Evolutionary conservation across 1,140 invertebrate species (phyloP).

Genomic region (Proctacanthus coquilletti): DNA sequence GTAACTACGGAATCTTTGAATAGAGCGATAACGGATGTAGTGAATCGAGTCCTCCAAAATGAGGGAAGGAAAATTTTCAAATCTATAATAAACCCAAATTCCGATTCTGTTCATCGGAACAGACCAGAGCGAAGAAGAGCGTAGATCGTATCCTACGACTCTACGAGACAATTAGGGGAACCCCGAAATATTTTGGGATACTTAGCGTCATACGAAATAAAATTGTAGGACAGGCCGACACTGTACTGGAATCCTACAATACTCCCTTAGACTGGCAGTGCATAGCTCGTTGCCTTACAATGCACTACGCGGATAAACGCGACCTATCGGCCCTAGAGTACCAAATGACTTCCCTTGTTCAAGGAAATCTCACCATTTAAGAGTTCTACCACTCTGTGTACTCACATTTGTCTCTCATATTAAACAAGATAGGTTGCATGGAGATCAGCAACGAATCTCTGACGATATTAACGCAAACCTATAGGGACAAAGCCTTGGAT

Average conservation of each 20-base stretch:
- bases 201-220: slow-evolving; percentile 3
- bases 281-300: neutral
- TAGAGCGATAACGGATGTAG: too few species aligned
- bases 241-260: slow-evolving; percentile 1
- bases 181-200: slow-evolving; percentile 5
- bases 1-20: too few species aligned
- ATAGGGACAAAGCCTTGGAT: slow-evolving; percentile 7
- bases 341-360: neutral
- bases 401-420: neutral
- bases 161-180: neutral
- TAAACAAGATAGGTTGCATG: neutral
- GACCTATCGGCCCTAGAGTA: slow-evolving; percentile 3
- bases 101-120: too few species aligned
- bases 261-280: neutral
- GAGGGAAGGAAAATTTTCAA: too few species aligned
- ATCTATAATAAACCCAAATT: too few species aligned
- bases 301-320: slow-evolving; percentile 6
- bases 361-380: neutral
- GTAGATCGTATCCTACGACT: slow-evolving; percentile 3
- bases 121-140: slow-evolving; percentile 6
- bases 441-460: neutral
- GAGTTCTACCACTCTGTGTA: neutral
- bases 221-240: slow-evolving; percentile 1
- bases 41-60: too few species aligned
- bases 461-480: slow-evolving; percentile 3